These are phyloP conservation scores for Carcina quercana DNA, from an alignment of 2,888 invertebrate species.

Conservation along the genomic window DNA sequence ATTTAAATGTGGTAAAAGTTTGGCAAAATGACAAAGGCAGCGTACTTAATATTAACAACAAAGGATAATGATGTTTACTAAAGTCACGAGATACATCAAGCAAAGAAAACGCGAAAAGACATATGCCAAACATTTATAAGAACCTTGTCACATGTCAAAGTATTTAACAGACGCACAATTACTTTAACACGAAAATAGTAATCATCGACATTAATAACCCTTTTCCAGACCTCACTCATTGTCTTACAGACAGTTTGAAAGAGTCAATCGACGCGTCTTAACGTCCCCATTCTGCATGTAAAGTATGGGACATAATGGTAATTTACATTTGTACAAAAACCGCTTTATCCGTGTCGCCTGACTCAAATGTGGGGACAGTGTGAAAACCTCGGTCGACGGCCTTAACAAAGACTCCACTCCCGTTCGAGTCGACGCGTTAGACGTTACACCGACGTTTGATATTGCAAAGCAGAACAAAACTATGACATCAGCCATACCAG, in stretches of 20 bases:
- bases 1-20: too few relatives aligned
- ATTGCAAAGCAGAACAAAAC: too few relatives aligned
- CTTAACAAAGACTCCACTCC: constrained; percentile 33
- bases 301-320: constrained; percentile 49
- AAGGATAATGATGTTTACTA: too few relatives aligned
- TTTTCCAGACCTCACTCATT: constrained; percentile 29
- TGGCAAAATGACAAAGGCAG: too few relatives aligned
- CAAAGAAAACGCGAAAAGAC: too few relatives aligned
- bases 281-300: constrained; percentile 59
- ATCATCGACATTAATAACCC: constrained; percentile 37
- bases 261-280: constrained; percentile 37
- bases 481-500: too few relatives aligned
- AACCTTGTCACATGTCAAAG: constrained; percentile 26
- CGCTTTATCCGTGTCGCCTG: constrained; percentile 44
- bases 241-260: constrained; percentile 37
- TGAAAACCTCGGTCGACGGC: constrained; percentile 53
- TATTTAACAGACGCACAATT: constrained; percentile 19
- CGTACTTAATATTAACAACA: too few relatives aligned
- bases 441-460: too few relatives aligned
- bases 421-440: constrained; percentile 27
- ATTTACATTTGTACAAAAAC: constrained; percentile 64
- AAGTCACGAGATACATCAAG: too few relatives aligned
- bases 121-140: constrained; percentile 2
- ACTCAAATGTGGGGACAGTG: constrained; percentile 40
- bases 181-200: constrained; percentile 24